A percentile compares a stretch with the other conserved stretches of the same genome.
phyloP scores from a whole-genome alignment of 92 coral and sea anemone genomes.

The Porites cylindrica region DNA sequence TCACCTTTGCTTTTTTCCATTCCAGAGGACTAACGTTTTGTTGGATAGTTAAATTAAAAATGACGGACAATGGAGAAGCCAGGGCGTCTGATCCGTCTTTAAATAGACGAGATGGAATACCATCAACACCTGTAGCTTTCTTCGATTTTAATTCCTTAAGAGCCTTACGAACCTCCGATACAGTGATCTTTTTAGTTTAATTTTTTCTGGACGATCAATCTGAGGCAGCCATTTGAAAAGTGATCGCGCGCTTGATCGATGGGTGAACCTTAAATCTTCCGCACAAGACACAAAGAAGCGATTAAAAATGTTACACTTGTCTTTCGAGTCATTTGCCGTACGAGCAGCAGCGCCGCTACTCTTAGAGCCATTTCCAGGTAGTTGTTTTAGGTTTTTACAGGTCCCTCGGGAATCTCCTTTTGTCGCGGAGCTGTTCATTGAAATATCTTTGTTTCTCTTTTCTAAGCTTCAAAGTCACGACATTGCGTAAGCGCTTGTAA shows the following conservation, averaged over 20 bases:
- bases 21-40: background rate
- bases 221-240: background rate
- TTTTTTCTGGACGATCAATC: background rate
- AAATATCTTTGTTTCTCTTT: too few relatives aligned
- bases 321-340: conserved; percentile 26
- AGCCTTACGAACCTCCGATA: background rate
- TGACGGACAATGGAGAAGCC: background rate
- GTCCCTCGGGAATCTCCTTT: conserved; percentile 14
- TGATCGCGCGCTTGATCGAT: background rate
- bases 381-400: conserved; percentile 45
- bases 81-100: background rate
- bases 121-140: background rate
- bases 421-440: too few relatives aligned
- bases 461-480: too few relatives aligned
- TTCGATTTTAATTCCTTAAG: background rate
- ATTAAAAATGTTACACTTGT: conserved; percentile 39
- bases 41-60: too few relatives aligned
- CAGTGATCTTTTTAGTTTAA: background rate
- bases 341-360: conserved; percentile 1
- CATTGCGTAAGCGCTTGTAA: too few relatives aligned
- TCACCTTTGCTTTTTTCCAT: too few relatives aligned
- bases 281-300: conserved; percentile 42
- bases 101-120: conserved; percentile 3
- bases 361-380: conserved; percentile 14
- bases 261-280: conserved; percentile 6